Conservation (phyloP, 2,888 invertebrate species). For the Heteromyza rotundicornis region DNA sequence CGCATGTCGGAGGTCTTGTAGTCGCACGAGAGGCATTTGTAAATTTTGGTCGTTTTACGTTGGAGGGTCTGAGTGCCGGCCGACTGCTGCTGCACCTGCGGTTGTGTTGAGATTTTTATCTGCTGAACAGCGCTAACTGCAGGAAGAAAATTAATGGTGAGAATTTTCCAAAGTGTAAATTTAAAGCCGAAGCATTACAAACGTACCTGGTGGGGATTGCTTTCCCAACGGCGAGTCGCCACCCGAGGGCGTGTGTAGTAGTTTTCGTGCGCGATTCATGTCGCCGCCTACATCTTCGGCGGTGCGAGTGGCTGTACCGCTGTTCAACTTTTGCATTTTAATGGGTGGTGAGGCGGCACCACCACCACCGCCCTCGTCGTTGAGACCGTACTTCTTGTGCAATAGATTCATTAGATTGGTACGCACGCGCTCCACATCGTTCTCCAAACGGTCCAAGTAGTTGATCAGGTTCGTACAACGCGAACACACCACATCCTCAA, state of each 20-base stretch:
- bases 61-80: conserved; percentile 49
- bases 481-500: conserved; percentile 63
- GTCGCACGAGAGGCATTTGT: conserved; percentile 62
- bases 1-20: conserved; percentile 63
- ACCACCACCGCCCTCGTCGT: conserved; percentile 51
- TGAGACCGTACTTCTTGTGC: conserved; percentile 61
- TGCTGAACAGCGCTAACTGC: conserved; percentile 48
- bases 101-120: conserved; percentile 47
- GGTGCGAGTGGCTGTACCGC: conserved; percentile 45
- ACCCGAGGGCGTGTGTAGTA: conserved; percentile 32
- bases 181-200: neutral
- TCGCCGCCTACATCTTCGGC: conserved; percentile 43
- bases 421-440: conserved; percentile 62
- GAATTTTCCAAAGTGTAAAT: neutral
- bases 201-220: conserved; percentile 50
- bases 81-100: conserved; percentile 37
- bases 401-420: conserved; percentile 58
- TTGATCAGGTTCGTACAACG: conserved; percentile 63
- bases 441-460: conserved; percentile 63
- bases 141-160: neutral
- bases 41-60: conserved; percentile 60
- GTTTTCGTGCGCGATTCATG: conserved; percentile 42
- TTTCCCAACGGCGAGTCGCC: conserved; percentile 35
- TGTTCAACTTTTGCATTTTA: conserved; percentile 60
- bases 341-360: conserved; percentile 50